Conservation (phyloP, 2,797 vertebrate genomes). For the Hippoglossus hippoglossus region DNA sequence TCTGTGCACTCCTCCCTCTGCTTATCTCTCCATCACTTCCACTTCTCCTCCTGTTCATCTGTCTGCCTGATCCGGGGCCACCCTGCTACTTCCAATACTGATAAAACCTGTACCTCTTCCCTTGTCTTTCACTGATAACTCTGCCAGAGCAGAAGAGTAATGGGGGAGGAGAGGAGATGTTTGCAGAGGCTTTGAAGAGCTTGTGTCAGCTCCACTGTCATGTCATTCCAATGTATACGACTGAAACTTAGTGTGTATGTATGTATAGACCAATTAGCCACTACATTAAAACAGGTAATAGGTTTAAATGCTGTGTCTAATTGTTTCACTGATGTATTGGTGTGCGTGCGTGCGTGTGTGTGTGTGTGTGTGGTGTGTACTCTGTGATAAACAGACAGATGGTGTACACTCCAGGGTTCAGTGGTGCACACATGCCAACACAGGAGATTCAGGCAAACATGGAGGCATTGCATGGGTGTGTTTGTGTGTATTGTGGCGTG, state of each 20-base stretch:
- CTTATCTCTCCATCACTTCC: neutral
- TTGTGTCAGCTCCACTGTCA: slow-evolving; percentile 25
- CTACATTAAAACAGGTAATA: too few relatives aligned
- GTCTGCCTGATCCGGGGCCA: slow-evolving; percentile 23
- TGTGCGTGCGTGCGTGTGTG: slow-evolving; percentile 21
- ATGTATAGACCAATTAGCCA: too few relatives aligned
- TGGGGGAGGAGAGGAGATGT: slow-evolving; percentile 8
- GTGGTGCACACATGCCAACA: slow-evolving; percentile 60
- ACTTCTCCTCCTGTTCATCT: slow-evolving; percentile 25
- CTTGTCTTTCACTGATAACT: slow-evolving; percentile 13
- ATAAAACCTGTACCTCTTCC: slow-evolving; percentile 5
- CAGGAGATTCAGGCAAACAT: slow-evolving; percentile 41
- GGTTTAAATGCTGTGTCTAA: too few relatives aligned
- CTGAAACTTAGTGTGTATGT: neutral
- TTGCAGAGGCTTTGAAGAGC: slow-evolving; percentile 8
- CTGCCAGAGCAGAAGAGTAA: slow-evolving; percentile 9
- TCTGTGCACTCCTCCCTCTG: neutral
- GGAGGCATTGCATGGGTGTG: slow-evolving; percentile 36
- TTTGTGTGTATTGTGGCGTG: slow-evolving; percentile 46
- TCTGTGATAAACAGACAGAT: slow-evolving; percentile 77
- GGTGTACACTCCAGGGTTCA: slow-evolving; percentile 69
- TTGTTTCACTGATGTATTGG: too few relatives aligned
- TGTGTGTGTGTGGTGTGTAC: slow-evolving; percentile 48
- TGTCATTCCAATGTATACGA: slow-evolving; percentile 13
- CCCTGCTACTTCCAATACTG: slow-evolving; percentile 5